Conservation (phyloP, 2,113 vertebrate genomes). For the Cryptoleucopteryx plumbea region DNA sequence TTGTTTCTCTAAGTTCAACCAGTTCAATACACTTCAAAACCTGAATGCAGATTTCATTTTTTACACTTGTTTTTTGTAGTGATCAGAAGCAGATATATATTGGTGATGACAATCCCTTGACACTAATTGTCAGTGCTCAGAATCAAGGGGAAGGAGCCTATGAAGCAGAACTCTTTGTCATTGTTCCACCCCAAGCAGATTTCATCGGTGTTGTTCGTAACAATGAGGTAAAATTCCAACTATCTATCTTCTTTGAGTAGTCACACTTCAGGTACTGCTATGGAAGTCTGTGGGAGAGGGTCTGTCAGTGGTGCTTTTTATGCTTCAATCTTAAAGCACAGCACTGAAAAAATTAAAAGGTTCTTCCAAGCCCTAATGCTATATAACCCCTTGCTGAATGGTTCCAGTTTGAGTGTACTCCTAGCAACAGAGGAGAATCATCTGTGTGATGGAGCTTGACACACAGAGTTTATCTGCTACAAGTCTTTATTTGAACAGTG, state of each 20-base stretch:
- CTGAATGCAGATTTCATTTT: neutral
- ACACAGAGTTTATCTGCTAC: neutral
- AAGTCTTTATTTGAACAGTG: neutral
- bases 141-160: constrained; percentile 95
- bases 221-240: constrained; percentile 77
- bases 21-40: neutral
- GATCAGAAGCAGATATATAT: constrained; percentile 92
- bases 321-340: neutral
- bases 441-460: neutral
- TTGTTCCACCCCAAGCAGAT: constrained; percentile 87
- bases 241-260: too few species aligned
- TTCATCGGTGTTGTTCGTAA: constrained; percentile 90
- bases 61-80: constrained; percentile 40
- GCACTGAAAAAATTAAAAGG: neutral
- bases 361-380: neutral
- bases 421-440: neutral
- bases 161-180: constrained; percentile 90
- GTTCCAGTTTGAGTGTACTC: neutral
- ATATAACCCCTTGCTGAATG: neutral
- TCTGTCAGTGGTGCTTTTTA: rapidly evolving
- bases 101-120: constrained; percentile 93
- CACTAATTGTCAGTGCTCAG: constrained; percentile 82
- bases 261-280: neutral
- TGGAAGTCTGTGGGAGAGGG: neutral
- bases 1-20: neutral